A percentile compares a stretch with the other conserved stretches of the same genome.
phyloP scores from a whole-genome alignment of 1,140 invertebrate genomes.

The Drosophila pseudoobscura region DNA sequence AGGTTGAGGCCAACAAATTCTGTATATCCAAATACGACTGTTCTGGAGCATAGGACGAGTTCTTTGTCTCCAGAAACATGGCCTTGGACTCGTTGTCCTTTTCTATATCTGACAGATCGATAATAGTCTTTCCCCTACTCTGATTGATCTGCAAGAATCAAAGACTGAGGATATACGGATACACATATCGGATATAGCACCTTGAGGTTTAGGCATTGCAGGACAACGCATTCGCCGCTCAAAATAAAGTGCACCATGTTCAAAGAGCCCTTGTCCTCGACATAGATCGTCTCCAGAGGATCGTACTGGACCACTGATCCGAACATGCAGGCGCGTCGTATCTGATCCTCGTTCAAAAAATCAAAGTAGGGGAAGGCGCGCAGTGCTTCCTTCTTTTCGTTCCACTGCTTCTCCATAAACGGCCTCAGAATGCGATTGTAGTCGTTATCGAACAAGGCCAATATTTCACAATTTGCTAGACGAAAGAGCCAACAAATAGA shows the following conservation, averaged over 20 bases:
- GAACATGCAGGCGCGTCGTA: conserved; percentile 64
- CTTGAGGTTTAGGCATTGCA: conserved; percentile 71
- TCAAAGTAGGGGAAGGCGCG: conserved; percentile 63
- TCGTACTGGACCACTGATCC: conserved; percentile 58
- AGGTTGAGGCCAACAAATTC: conserved; percentile 15
- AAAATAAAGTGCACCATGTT: conserved; percentile 67
- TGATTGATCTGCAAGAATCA: background rate
- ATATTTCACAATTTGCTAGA: conserved; percentile 53
- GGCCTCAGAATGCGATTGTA: conserved; percentile 55
- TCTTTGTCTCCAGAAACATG: conserved; percentile 6
- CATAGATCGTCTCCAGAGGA: conserved; percentile 68
- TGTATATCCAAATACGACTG: background rate
- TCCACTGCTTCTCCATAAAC: conserved; percentile 55
- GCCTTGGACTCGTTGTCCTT: background rate
- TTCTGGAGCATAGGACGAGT: background rate
- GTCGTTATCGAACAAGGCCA: conserved; percentile 55
- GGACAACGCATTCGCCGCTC: conserved; percentile 76
- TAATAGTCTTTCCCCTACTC: background rate
- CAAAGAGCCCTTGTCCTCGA: conserved; percentile 59
- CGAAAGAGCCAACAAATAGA: background rate
- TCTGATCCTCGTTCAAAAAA: conserved; percentile 50
- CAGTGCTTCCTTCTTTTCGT: conserved; percentile 63
- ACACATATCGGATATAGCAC: conserved; percentile 14
- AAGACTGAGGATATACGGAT: background rate
- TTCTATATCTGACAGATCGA: conserved; percentile 12